Conservation (phyloP, 2,797 vertebrate genomes). For the Sebastes oblongus region DNA sequence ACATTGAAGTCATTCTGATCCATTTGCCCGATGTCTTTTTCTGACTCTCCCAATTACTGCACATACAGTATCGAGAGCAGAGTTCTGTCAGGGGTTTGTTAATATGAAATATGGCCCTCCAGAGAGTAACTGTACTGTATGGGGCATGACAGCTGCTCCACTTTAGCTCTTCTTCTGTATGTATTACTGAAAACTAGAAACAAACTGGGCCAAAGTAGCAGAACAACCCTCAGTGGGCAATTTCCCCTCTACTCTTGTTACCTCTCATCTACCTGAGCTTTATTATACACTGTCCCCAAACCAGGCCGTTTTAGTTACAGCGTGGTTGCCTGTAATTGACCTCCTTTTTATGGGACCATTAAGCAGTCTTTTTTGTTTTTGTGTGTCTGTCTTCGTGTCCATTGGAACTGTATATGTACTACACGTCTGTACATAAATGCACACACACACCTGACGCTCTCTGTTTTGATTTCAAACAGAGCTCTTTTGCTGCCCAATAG, state of each 20-base stretch:
- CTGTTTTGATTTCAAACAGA: conserved; percentile 3
- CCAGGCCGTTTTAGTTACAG: conserved; percentile 9
- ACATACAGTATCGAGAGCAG: not conserved
- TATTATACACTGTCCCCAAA: not conserved
- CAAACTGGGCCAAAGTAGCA: conserved; percentile 61
- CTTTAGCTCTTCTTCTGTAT: conserved; percentile 27
- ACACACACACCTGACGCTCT: not conserved
- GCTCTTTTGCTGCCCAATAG: not conserved
- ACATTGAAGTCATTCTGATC: conserved; percentile 3
- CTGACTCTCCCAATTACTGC: conserved; percentile 23
- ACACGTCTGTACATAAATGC: not conserved
- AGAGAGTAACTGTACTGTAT: conserved; percentile 35
- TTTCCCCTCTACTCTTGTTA: not conserved
- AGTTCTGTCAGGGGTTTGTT: conserved; percentile 40
- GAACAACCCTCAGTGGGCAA: not conserved
- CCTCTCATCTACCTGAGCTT: not conserved
- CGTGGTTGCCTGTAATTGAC: conserved; percentile 14
- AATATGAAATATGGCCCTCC: conserved; percentile 41
- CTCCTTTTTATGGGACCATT: conserved; percentile 23
- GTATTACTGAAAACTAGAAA: conserved; percentile 1
- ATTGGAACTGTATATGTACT: not conserved
- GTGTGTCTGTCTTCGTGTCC: not conserved
- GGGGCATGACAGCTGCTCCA: conserved; percentile 55
- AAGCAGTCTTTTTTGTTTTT: not conserved
- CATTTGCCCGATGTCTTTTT: not conserved